A percentile compares a stretch with the other conserved stretches of the same genome.
These are phyloP conservation scores for Mellivora capensis DNA, from an alignment of 2,113 vertebrate species.

Conservation along the genomic window DNA sequence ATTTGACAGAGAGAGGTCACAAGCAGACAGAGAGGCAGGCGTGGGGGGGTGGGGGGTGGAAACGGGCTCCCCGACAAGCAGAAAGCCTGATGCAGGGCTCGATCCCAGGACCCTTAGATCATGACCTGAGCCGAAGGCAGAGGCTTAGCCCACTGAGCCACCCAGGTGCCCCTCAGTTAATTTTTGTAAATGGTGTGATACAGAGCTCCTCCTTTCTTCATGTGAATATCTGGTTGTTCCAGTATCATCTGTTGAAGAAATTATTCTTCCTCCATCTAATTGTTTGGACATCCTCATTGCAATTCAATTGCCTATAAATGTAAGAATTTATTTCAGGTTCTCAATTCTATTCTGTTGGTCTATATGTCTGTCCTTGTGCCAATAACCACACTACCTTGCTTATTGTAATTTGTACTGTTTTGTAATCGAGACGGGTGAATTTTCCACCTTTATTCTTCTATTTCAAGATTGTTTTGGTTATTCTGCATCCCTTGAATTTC, in stretches of 20 bases:
- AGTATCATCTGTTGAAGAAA: background rate
- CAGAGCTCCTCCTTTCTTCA: background rate
- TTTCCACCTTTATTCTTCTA: background rate
- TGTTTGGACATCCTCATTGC: background rate
- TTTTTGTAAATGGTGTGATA: background rate
- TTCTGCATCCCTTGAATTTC: background rate
- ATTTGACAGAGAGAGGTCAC: too few species aligned
- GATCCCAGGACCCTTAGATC: too few species aligned
- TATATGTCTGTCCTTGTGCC: background rate
- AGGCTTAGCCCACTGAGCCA: too few species aligned
- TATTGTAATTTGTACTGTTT: background rate
- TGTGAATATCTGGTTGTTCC: background rate
- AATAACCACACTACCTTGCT: background rate
- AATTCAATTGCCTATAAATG: background rate
- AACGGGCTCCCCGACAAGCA: too few species aligned
- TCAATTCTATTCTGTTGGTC: background rate
- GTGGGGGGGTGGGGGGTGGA: accelerated
- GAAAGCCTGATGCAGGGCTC: too few species aligned
- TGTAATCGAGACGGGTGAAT: background rate
- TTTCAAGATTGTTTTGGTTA: background rate
- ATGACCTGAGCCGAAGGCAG: too few species aligned
- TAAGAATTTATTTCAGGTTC: background rate
- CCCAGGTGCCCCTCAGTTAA: background rate
- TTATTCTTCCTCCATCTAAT: background rate
- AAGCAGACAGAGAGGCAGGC: too few species aligned